Base-by-base conservation (phyloP, 1,140 invertebrate genomes). In the Branchinecta lynchi region DNA sequence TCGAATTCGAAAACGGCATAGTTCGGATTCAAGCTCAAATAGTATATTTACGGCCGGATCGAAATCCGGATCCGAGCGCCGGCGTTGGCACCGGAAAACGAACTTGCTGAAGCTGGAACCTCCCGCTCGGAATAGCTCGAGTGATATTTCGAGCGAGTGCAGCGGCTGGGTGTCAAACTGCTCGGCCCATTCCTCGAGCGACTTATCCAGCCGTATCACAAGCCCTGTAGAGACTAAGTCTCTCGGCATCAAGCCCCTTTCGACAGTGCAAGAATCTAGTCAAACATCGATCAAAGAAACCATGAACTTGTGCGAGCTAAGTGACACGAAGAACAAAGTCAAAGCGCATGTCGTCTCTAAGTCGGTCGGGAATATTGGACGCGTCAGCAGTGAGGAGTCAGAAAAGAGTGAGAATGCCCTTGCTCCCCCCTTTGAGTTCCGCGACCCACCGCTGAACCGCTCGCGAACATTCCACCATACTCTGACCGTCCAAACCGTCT, bases 341-440 rank as follows among this genome's bases (percentile, higher is more conserved):
- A 60, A 60, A 20, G 17, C 51, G 12, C 17, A 3, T 60, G 51
- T 65, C 12, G 17, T 51, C 66, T 51, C 43, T 3, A 75, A 73
- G 65, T 72, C 73, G 21, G 65, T 71, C n/a, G 67, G 66, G 12
- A 70, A 74, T 60, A 69, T 67, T 51, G 45, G 73, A 21, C 72
- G 70, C 1, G 73, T 71, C 7, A 71, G 72, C 9, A 74, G 74
- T 66, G 73, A 75, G 44, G 71, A 70, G 43, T 65, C 74, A 43
- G 71, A 73, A 69, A 73, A 73, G 51, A 73, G 70, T 67, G 70
- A 89, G 75, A 82, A 90, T 7, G 81, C 84, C 32, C 76, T 89
- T 32, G 88, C 89, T 8, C 89, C 89, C 3, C 89, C 89, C 0
- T 87, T 89, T 74, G 88, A 90, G 79, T 92, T 92, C 74, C 84